A percentile compares a stretch with the other conserved stretches of the same genome.
Evolutionary conservation across 1,140 invertebrate species (phyloP).

Genomic region (Trichonephila clavata): DNA sequence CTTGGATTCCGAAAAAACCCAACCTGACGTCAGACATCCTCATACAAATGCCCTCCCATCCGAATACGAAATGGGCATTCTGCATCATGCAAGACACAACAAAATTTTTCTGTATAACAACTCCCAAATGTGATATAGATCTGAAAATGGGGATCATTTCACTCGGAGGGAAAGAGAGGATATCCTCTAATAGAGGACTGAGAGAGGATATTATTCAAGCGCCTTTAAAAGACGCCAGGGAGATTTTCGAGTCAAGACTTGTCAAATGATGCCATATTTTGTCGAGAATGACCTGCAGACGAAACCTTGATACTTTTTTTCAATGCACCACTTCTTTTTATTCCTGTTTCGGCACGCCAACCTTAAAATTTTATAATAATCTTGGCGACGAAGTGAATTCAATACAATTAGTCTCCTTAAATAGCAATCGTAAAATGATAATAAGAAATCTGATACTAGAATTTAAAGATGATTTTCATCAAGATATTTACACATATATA

Average conservation of each 20-base stretch:
- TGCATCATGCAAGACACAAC: background rate
- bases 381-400: no score
- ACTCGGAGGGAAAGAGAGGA: background rate
- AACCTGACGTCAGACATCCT: background rate
- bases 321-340: no score
- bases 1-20: background rate
- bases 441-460: no score
- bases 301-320: no score
- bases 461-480: no score
- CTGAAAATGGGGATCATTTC: conserved; percentile 5
- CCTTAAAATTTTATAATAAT: no score
- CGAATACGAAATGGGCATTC: background rate
- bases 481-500: no score
- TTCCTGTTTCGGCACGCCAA: no score
- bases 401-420: no score
- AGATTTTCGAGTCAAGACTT: background rate
- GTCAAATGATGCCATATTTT: conserved; percentile 21
- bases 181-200: background rate
- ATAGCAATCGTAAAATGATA: no score
- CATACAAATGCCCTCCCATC: background rate
- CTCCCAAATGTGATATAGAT: background rate
- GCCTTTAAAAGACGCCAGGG: background rate
- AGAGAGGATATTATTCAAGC: background rate
- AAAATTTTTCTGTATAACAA: background rate
- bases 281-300: background rate